phyloP scores from a whole-genome alignment of 2,113 vertebrate species.

The Zosterops hypoxanthus region DNA sequence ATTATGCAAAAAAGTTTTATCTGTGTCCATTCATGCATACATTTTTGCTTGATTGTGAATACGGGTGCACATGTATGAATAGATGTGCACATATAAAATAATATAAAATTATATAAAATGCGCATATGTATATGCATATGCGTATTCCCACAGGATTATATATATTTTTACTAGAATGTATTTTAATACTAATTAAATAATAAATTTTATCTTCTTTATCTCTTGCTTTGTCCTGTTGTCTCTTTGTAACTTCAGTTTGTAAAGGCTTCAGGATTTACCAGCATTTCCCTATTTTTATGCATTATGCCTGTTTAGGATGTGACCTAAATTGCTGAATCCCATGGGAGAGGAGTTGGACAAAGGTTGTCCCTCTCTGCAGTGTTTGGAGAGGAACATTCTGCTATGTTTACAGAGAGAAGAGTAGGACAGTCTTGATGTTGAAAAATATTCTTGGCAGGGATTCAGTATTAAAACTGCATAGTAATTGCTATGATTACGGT shows the following conservation, averaged over 20 bases:
- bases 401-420: background rate
- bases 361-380: background rate
- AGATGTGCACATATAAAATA: background rate
- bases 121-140: too few relatives aligned
- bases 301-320: background rate
- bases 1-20: background rate
- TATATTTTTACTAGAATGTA: background rate
- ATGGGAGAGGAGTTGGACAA: background rate
- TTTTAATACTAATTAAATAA: background rate
- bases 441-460: background rate
- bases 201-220: background rate
- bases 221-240: background rate
- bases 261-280: background rate
- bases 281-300: background rate
- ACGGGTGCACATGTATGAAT: background rate
- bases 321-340: background rate
- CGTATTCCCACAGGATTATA: background rate
- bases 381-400: background rate
- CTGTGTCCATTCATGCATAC: background rate
- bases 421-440: background rate
- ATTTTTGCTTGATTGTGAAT: background rate
- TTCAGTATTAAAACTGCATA: background rate
- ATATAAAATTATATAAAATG: too few relatives aligned
- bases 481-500: background rate
- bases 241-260: background rate